Percentiles rank a stretch among this genome's conserved stretches.
Evolutionary conservation across 2,797 vertebrate genomes (phyloP).

Genomic region (Catamblyrhynchus diadema): DNA sequence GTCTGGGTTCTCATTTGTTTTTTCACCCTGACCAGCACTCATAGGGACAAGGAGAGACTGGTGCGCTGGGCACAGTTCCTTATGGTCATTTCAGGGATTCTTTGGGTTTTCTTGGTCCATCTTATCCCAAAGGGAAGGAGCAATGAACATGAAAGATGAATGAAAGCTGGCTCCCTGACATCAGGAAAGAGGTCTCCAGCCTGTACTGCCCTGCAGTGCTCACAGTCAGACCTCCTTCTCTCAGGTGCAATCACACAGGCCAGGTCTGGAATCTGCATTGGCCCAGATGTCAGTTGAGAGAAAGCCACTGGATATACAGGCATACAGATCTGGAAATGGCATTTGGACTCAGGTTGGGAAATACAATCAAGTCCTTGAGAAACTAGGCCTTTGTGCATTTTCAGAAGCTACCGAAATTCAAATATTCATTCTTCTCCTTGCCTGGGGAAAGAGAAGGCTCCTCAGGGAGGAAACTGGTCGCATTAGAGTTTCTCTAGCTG

Average conservation of each 20-base stretch:
- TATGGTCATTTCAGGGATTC: background rate
- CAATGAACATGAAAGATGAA: background rate
- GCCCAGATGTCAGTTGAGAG: background rate
- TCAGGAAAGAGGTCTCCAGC: background rate
- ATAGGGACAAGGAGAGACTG: background rate
- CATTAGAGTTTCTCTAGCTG: background rate
- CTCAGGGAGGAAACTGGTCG: background rate
- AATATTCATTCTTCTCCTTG: background rate
- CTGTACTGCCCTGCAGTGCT: background rate
- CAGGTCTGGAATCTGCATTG: background rate
- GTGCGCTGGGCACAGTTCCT: background rate
- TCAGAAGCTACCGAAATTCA: background rate
- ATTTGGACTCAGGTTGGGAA: background rate
- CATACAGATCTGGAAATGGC: background rate
- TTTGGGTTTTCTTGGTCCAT: background rate
- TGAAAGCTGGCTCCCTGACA: background rate
- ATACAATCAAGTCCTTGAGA: background rate
- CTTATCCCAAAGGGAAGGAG: background rate
- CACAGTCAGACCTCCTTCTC: background rate
- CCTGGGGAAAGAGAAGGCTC: background rate
- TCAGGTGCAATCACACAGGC: background rate
- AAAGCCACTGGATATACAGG: background rate
- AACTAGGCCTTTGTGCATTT: background rate
- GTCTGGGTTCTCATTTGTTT: background rate
- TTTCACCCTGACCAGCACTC: background rate